Evolutionary conservation across 2,797 vertebrate species (phyloP).

Genomic region (Rallus crepitans): DNA sequence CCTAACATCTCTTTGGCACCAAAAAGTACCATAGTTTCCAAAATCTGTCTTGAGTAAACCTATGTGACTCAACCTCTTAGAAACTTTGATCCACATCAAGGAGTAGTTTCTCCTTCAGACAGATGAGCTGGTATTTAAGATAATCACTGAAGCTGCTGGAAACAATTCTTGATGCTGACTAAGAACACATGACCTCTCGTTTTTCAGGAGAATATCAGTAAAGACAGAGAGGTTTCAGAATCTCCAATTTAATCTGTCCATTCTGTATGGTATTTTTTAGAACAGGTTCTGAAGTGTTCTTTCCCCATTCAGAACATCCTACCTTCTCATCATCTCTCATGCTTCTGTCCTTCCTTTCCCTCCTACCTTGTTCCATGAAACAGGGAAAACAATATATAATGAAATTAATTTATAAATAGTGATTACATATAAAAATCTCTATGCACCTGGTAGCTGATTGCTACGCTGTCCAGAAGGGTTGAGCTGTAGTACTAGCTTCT

Average conservation of each 20-base stretch:
- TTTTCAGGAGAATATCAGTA: not conserved
- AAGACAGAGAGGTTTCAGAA: not conserved
- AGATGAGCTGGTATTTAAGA: not conserved
- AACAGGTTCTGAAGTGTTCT: not conserved
- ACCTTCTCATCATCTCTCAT: not conserved
- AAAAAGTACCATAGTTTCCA: not conserved
- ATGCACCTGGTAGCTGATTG: not conserved
- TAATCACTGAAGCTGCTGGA: not conserved
- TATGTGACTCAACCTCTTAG: not conserved
- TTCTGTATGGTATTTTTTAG: not conserved
- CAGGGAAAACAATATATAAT: not conserved
- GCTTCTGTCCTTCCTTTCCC: not conserved
- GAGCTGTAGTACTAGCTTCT: not conserved
- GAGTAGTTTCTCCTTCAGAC: not conserved
- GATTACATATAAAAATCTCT: not conserved
- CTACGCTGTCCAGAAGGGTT: not conserved
- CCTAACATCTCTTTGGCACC: not conserved
- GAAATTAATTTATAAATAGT: not conserved
- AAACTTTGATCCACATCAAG: not conserved
- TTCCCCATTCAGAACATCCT: not conserved
- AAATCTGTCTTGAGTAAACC: not conserved
- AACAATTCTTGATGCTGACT: not conserved
- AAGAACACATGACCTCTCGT: not conserved
- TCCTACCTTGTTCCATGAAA: not conserved
- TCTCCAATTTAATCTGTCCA: not conserved